A percentile compares a stretch with the other conserved stretches of the same genome.
Conservation (phyloP, 2,797 vertebrate genomes). For the Rhabdomys pumilio region DNA sequence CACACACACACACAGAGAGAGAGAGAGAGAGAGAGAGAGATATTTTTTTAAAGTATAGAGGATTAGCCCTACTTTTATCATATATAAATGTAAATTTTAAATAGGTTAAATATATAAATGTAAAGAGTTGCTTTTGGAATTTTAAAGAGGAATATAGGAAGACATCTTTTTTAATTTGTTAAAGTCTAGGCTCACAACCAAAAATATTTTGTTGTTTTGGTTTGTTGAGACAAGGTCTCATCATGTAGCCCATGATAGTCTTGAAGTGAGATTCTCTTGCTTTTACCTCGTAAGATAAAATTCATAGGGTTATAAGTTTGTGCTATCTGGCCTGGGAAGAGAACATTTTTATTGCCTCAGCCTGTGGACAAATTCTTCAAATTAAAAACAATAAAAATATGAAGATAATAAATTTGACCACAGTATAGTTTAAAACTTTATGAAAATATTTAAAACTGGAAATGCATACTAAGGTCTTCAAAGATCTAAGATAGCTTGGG, state of each 20-base stretch:
- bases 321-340: background rate
- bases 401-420: constrained; percentile 36
- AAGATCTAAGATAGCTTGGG: background rate
- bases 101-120: constrained; percentile 3
- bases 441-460: constrained; percentile 47
- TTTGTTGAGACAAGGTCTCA: background rate
- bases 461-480: background rate
- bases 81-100: constrained; percentile 40
- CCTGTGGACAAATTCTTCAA: constrained; percentile 7
- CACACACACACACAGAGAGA: no score
- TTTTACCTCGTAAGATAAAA: background rate
- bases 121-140: constrained; percentile 11
- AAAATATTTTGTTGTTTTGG: background rate
- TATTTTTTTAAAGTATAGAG: background rate
- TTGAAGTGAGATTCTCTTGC: background rate
- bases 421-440: constrained; percentile 9
- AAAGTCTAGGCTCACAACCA: background rate
- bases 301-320: background rate
- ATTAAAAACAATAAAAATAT: background rate
- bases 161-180: background rate
- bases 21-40: background rate
- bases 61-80: background rate
- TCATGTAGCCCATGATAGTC: background rate
- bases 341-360: constrained; percentile 41
- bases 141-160: constrained; percentile 10